phyloP scores from a whole-genome alignment of 92 coral and sea anemone species.

The Blastomussa wellsi region DNA sequence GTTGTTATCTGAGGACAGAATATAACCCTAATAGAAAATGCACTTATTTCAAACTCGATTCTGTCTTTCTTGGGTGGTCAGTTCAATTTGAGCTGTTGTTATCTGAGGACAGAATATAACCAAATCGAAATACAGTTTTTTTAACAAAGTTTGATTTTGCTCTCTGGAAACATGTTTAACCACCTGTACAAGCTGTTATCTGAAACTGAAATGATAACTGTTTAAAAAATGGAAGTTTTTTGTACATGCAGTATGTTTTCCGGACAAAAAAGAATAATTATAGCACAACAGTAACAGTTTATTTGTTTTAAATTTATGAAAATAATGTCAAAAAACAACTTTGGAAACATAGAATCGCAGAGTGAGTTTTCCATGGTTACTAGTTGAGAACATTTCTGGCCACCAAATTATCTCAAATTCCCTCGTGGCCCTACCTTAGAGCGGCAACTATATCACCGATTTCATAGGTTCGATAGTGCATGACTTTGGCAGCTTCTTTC shows the following conservation, averaged over 20 bases:
- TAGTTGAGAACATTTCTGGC: conserved; percentile 38
- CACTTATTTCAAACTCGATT: neutral
- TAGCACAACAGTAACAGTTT: no score
- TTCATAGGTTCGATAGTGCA: neutral
- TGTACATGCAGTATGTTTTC: no score
- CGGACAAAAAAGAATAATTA: no score
- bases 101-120: neutral
- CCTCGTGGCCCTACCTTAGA: conserved; percentile 10
- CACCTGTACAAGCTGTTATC: conserved; percentile 22
- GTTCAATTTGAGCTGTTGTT: conserved; percentile 16
- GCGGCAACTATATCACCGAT: neutral
- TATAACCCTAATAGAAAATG: neutral
- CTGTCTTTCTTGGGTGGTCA: conserved; percentile 42
- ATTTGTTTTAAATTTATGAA: no score
- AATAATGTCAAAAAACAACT: neutral
- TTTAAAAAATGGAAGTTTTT: no score
- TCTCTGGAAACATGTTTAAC: no score
- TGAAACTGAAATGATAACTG: no score
- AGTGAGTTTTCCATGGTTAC: neutral
- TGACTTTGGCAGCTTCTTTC: neutral
- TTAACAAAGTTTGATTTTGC: conserved; percentile 13
- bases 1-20: conserved; percentile 21
- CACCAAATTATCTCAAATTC: conserved; percentile 54
- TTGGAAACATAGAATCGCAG: neutral
- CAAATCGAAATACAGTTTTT: neutral